Percentiles rank a stretch among this genome's conserved stretches.
Conservation (phyloP, 2,113 vertebrate species). For the Falcunculus frontatus region DNA sequence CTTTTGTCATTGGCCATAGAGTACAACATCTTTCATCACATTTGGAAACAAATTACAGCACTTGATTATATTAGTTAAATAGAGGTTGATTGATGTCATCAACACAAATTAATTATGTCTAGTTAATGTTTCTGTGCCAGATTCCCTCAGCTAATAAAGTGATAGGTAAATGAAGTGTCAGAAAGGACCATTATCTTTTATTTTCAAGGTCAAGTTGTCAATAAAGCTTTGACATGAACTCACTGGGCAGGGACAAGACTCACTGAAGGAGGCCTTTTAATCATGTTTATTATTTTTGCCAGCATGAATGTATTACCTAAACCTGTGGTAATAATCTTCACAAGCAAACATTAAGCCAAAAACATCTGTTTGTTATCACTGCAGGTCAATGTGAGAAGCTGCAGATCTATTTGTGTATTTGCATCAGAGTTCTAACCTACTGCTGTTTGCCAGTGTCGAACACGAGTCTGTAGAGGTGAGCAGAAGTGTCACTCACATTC, state of each 20-base stretch:
- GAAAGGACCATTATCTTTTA: constrained; percentile 19
- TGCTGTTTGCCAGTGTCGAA: not conserved
- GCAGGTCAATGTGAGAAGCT: not conserved
- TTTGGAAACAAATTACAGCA: not conserved
- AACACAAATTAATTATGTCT: constrained; percentile 48
- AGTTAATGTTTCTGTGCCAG: constrained; percentile 41
- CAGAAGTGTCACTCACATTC: not conserved
- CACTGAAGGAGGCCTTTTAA: not conserved
- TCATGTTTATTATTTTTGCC: not conserved
- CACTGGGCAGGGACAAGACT: not conserved
- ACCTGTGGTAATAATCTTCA: not conserved
- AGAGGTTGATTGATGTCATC: constrained; percentile 36
- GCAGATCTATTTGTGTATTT: not conserved
- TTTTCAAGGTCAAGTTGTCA: constrained; percentile 59
- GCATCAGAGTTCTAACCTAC: not conserved
- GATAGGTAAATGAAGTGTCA: constrained; percentile 38
- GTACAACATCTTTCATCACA: not conserved
- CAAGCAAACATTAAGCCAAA: not conserved
- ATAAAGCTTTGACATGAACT: constrained; percentile 22
- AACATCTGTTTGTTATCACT: not conserved
- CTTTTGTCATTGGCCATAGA: not conserved
- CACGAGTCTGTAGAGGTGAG: not conserved
- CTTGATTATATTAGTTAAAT: constrained; percentile 26
- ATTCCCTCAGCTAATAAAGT: constrained; percentile 31
- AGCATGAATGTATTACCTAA: not conserved